Evolutionary conservation across 2,113 vertebrate genomes (phyloP).

Genomic region (Hepsetus odoe): DNA sequence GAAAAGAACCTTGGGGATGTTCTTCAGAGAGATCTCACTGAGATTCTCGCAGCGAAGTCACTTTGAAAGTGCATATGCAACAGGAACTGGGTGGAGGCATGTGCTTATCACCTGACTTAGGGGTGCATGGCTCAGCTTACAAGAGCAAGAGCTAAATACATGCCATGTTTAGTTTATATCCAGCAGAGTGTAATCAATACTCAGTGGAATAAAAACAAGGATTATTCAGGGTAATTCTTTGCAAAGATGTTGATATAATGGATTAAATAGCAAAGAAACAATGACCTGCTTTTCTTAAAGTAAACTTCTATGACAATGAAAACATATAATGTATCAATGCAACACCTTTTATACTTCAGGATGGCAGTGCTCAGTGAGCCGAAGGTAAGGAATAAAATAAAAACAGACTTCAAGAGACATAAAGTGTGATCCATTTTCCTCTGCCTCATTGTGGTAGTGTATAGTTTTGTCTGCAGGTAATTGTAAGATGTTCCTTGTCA

Average conservation of each 20-base stretch:
- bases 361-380: constrained; percentile 34
- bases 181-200: constrained; percentile 33
- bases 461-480: constrained; percentile 7
- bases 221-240: constrained; percentile 42
- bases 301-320: constrained; percentile 24
- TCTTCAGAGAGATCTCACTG: not conserved
- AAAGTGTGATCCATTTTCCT: constrained; percentile 22
- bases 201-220: constrained; percentile 7
- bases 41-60: not conserved
- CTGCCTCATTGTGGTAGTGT: not conserved
- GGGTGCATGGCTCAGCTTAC: constrained; percentile 2
- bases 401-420: constrained; percentile 37
- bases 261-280: constrained; percentile 24
- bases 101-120: not conserved
- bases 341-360: constrained; percentile 32
- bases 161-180: constrained; percentile 37
- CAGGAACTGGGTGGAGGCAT: not conserved
- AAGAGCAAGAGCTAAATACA: constrained; percentile 13
- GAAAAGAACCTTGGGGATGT: constrained; percentile 5
- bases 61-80: not conserved
- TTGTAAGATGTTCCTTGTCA: not conserved
- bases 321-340: constrained; percentile 35
- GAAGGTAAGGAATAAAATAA: constrained; percentile 54
- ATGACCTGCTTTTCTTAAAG: constrained; percentile 30
- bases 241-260: constrained; percentile 7